Base-by-base conservation (phyloP, 2,888 invertebrate species). In the Didymodactylos carnosus region DNA sequence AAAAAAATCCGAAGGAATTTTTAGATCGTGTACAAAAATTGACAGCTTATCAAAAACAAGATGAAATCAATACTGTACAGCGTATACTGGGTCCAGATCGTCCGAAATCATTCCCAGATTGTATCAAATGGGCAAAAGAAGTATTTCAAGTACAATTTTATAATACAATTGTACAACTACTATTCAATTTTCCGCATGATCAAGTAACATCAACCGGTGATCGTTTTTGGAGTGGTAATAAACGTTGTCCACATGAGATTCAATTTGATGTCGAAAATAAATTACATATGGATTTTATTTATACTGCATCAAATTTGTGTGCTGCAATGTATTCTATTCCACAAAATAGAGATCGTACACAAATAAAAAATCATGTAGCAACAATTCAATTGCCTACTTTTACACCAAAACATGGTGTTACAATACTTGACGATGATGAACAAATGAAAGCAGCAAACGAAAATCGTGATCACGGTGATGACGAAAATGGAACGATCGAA, bases 211-310 rank as follows among this genome's bases (percentile, higher is more conserved):
- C 82, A 76, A 81, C 84, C 46, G 87, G 87, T 46, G 84, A 92
- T 73, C 90, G 91, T 4, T 98, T 98, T 86, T 99, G 98, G 98
- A 95, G 95, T 0, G 97, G 92, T 0, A 91, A 92, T 0, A 94
- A 98, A 84, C 88, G 95, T 62, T 98, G 97, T 82, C 98, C 98
- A 0, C 87, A 88, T 76, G 88, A 92, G 0, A 84, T 97, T 82
- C 75, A 86, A 46, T 87, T 86, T 79, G 85, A 86, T 78, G 76
- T 82, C 23, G 80, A 80, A 39, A 82, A 84, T 79, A 76, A 82
- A 81, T 77, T 78, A 14, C 95, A 97, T 83, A 83, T 95, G 78
- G 94, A 95, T 82, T 98, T 92, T 80, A 86, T 99, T 11, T 87
- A 89, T 74, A 89, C 95, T 0, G 94, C 89, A 0, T 94, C 97